Conservation (phyloP, 1,140 invertebrate species). For the Bombus balteatus region DNA sequence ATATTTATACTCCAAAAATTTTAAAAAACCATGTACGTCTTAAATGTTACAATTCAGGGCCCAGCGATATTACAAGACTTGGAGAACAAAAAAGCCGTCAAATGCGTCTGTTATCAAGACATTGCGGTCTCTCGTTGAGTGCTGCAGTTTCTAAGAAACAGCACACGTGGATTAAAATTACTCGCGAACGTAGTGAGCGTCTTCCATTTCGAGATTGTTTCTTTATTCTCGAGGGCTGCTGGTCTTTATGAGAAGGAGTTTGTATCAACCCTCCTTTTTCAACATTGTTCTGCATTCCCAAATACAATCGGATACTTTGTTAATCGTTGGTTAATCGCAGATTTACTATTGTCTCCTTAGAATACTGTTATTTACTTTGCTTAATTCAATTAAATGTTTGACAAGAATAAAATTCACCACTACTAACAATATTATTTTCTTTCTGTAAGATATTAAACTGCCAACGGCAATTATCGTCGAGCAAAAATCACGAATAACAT, state of each 20-base stretch:
- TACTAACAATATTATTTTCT: too few species aligned
- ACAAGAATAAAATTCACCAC: not conserved
- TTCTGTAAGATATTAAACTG: too few species aligned
- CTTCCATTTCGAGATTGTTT: slow-evolving; percentile 61
- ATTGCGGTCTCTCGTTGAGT: not conserved
- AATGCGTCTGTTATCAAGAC: slow-evolving; percentile 4
- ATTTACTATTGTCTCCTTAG: not conserved
- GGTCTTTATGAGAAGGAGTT: not conserved
- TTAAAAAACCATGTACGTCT: not conserved
- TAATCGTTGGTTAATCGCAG: not conserved
- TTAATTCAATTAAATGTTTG: not conserved
- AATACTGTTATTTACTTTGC: too few species aligned
- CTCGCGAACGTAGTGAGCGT: slow-evolving; percentile 31
- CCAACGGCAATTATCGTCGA: not conserved
- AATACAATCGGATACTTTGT: slow-evolving; percentile 6
- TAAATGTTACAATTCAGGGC: slow-evolving; percentile 31
- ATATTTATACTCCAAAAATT: not conserved
- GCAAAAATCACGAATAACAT: too few species aligned
- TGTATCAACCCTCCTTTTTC: not conserved
- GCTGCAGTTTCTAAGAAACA: not conserved
- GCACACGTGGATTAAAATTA: slow-evolving; percentile 14
- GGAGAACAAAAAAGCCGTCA: not conserved
- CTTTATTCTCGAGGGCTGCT: slow-evolving; percentile 6
- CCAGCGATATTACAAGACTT: not conserved
- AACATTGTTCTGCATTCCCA: not conserved